These are phyloP conservation scores for Dicranocentrus wangi DNA, from an alignment of 2,888 invertebrate species.

Conservation along the genomic window DNA sequence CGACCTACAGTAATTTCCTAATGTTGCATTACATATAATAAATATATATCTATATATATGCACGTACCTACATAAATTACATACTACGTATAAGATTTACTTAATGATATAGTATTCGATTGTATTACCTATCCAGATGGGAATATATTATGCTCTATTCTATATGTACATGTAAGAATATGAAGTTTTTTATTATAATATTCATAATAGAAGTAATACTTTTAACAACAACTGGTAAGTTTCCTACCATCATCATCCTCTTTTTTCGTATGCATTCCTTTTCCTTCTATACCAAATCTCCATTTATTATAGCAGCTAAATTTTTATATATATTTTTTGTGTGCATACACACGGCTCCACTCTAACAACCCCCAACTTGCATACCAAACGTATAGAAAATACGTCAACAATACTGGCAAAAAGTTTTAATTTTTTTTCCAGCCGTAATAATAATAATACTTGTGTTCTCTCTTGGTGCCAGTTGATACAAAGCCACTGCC, in stretches of 20 bases:
- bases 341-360: conserved; percentile 17
- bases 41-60: conserved; percentile 26
- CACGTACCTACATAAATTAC: conserved; percentile 9
- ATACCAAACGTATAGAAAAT: conserved; percentile 36
- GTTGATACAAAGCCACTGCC: conserved; percentile 48
- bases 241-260: conserved; percentile 14
- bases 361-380: too few species aligned
- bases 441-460: conserved; percentile 56
- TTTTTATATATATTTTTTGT: not conserved
- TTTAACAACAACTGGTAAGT: conserved; percentile 47
- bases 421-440: conserved; percentile 58
- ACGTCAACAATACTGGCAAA: conserved; percentile 47
- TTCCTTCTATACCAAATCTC: too few species aligned
- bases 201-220: conserved; percentile 53
- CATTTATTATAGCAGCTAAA: too few species aligned
- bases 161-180: conserved; percentile 17
- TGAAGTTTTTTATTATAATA: conserved; percentile 46
- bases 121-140: too few species aligned
- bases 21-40: conserved; percentile 41
- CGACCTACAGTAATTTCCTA: conserved; percentile 50
- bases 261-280: not conserved
- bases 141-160: not conserved
- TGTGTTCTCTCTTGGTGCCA: conserved; percentile 53
- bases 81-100: conserved; percentile 28
- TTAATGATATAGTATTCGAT: conserved; percentile 34